phyloP scores from a whole-genome alignment of 37 sponge, comb jelly and placozoan genomes.

The Dysidea cf. avara region DNA sequence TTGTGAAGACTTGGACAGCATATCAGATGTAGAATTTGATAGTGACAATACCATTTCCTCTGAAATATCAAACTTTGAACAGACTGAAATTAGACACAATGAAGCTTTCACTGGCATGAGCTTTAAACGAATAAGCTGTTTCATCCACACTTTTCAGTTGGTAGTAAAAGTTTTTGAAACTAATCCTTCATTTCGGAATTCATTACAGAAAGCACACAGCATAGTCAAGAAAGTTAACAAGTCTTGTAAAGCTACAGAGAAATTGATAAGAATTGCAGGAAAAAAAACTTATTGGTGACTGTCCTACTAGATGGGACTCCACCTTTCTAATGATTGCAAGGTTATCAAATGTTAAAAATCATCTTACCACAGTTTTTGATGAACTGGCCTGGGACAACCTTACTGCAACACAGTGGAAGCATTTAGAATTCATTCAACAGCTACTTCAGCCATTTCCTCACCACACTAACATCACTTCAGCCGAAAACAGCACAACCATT shows the following conservation, averaged over 20 bases:
- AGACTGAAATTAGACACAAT: not conserved
- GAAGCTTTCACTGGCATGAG: too few species aligned
- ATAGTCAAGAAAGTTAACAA: constrained; percentile 28
- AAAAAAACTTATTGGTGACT: constrained; percentile 21
- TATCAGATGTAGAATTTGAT: too few species aligned
- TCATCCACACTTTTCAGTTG: constrained; percentile 2
- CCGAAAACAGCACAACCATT: too few species aligned
- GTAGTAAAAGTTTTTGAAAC: constrained; percentile 14
- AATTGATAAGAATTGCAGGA: not conserved
- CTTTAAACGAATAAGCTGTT: constrained; percentile 24
- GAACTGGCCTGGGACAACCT: constrained; percentile 24
- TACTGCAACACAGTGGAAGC: too few species aligned
- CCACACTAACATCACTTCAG: not conserved
- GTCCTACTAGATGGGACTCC: constrained; percentile 38
- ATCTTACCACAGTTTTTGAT: constrained; percentile 14
- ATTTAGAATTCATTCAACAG: not conserved
- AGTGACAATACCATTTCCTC: too few species aligned
- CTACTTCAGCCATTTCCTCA: constrained; percentile 24
- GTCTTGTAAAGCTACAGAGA: constrained; percentile 30
- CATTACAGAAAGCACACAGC: not conserved
- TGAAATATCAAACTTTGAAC: too few species aligned
- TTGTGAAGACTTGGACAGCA: not conserved
- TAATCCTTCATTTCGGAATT: not conserved
- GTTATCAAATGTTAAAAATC: not conserved
- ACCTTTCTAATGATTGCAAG: constrained; percentile 26